Conservation (phyloP, 2,113 vertebrate species). For the Stomatorhinus ivindoensis region DNA sequence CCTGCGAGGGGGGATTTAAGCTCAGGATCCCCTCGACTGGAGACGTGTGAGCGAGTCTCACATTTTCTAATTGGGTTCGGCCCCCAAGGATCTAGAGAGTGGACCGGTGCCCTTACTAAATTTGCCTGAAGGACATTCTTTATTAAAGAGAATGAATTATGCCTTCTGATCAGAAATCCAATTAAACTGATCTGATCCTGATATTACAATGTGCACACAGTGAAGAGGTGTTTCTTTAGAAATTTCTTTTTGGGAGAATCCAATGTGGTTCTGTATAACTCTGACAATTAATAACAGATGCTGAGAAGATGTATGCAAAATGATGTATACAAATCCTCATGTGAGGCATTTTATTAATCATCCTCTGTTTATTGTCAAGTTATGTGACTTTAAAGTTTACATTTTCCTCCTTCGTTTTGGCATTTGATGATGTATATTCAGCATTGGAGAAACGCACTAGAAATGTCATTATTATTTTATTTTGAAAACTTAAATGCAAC, state of each 20-base stretch:
- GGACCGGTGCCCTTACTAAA: neutral
- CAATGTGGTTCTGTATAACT: neutral
- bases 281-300: neutral
- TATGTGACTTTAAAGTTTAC: neutral
- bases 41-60: neutral
- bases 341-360: neutral
- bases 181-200: neutral
- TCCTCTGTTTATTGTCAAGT: neutral
- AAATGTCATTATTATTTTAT: neutral
- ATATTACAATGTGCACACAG: neutral
- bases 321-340: neutral
- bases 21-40: neutral
- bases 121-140: slow-evolving; percentile 12
- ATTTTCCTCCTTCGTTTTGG: neutral
- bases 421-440: neutral
- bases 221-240: neutral
- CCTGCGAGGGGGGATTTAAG: slow-evolving; percentile 17
- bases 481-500: neutral
- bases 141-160: slow-evolving; percentile 12
- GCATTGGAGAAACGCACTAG: neutral
- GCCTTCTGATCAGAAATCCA: slow-evolving; percentile 14
- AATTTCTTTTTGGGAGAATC: neutral
- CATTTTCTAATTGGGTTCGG: slow-evolving; percentile 21
- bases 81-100: slow-evolving; percentile 6
- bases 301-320: neutral